These are phyloP conservation scores for Myotis myotis DNA, from an alignment of 2,797 vertebrate genomes.

Conservation along the genomic window DNA sequence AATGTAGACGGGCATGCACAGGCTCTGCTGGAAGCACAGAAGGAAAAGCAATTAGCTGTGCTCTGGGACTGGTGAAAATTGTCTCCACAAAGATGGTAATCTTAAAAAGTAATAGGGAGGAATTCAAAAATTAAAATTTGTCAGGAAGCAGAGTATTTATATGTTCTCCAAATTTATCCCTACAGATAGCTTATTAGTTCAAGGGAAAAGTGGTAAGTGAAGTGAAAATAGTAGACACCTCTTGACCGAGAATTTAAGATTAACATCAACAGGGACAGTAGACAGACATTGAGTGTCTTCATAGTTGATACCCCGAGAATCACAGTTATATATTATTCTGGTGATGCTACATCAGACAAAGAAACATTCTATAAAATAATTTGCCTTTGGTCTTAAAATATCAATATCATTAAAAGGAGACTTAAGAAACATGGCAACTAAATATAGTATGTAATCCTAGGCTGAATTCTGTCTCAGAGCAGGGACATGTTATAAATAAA, in stretches of 20 bases:
- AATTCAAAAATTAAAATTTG: not conserved
- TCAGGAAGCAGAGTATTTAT: not conserved
- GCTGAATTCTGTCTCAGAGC: not conserved
- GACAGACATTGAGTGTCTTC: not conserved
- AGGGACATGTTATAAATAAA: not conserved
- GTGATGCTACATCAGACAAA: not conserved
- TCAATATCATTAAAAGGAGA: not conserved
- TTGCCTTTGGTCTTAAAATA: not conserved
- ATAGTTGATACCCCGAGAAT: not conserved
- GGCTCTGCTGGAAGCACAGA: no score
- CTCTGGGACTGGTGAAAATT: not conserved
- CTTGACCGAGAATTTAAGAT: not conserved
- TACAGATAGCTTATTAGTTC: not conserved
- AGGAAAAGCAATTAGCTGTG: not conserved
- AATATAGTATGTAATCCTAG: not conserved
- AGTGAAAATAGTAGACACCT: not conserved
- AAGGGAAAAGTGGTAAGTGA: not conserved
- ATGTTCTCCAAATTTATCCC: not conserved
- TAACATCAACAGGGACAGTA: rapidly evolving
- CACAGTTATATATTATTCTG: not conserved
- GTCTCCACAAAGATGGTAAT: not conserved
- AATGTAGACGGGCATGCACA: rapidly evolving
- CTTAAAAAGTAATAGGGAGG: not conserved
- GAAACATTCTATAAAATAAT: not conserved
- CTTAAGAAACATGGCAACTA: rapidly evolving